These are phyloP conservation scores for Sphaeridia pumilis DNA, from an alignment of 2,888 invertebrate species.

Conservation along the genomic window DNA sequence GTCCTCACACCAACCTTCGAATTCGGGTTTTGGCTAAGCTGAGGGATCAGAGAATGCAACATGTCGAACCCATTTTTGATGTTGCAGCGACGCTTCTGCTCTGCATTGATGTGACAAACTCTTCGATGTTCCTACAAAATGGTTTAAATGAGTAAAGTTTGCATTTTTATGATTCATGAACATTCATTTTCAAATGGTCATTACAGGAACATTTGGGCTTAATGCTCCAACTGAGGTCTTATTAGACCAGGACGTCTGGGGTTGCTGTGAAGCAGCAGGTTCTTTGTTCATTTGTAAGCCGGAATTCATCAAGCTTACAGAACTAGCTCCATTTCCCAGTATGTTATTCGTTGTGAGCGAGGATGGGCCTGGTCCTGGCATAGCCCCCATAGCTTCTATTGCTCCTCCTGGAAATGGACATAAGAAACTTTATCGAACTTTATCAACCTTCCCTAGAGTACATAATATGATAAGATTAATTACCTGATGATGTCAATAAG, in stretches of 20 bases:
- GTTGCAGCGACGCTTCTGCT: conserved; percentile 88
- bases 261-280: conserved; percentile 7
- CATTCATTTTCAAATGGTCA: too few relatives aligned
- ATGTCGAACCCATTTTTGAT: conserved; percentile 95
- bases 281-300: conserved; percentile 7
- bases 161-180: too few relatives aligned
- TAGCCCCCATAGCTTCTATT: conserved; percentile 18
- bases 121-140: conserved; percentile 55
- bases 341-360: too few relatives aligned
- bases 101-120: conserved; percentile 85
- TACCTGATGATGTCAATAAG: conserved; percentile 28
- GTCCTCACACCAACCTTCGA: conserved; percentile 57
- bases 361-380: too few relatives aligned
- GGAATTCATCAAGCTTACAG: conserved; percentile 1
- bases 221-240: conserved; percentile 34
- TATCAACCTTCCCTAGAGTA: conserved; percentile 2
- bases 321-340: conserved; percentile 7
- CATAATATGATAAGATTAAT: neutral
- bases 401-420: conserved; percentile 3
- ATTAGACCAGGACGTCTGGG: conserved; percentile 25
- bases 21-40: conserved; percentile 76
- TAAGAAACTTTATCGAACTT: neutral
- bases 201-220: conserved; percentile 31
- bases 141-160: neutral
- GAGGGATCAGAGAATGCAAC: conserved; percentile 82